Conservation (phyloP, 2,888 invertebrate species). For the Palloptera scutellata region DNA sequence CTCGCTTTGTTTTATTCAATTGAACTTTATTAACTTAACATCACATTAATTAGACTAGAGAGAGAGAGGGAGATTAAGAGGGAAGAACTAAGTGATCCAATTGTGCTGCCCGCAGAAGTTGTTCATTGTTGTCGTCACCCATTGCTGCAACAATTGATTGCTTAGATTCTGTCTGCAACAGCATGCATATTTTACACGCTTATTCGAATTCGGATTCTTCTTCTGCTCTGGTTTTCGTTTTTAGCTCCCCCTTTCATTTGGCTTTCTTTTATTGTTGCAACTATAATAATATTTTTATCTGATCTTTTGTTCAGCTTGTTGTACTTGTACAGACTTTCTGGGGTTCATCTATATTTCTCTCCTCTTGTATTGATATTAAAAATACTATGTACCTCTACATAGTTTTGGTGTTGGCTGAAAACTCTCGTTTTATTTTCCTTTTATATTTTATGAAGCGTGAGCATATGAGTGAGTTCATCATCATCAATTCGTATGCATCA, state of each 20-base stretch:
- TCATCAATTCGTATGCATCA: slow-evolving; percentile 32
- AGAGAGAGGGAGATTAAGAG: too few relatives aligned
- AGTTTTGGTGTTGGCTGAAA: neutral
- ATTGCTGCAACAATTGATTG: too few relatives aligned
- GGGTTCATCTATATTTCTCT: neutral
- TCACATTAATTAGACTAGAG: too few relatives aligned
- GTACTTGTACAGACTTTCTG: neutral
- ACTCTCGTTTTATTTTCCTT: neutral
- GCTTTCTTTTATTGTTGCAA: neutral
- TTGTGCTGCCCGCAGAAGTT: too few relatives aligned
- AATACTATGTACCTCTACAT: neutral
- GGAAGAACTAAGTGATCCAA: too few relatives aligned
- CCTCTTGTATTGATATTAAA: neutral
- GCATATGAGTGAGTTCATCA: slow-evolving; percentile 11
- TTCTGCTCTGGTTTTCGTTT: slow-evolving; percentile 9
- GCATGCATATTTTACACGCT: neutral
- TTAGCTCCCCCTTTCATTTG: neutral
- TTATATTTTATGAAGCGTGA: too few relatives aligned
- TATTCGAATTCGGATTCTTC: slow-evolving; percentile 9
- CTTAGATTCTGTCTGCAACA: neutral
- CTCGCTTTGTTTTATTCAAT: slow-evolving; percentile 40
- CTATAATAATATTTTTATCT: slow-evolving; percentile 9
- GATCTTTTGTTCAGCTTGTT: neutral
- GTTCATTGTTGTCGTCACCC: too few relatives aligned
- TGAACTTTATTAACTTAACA: slow-evolving; percentile 42